Evolutionary conservation across 2,888 invertebrate genomes (phyloP), one percentile per base, ranked within the genome.

Genomic region (Drosophila siamana): DNA sequence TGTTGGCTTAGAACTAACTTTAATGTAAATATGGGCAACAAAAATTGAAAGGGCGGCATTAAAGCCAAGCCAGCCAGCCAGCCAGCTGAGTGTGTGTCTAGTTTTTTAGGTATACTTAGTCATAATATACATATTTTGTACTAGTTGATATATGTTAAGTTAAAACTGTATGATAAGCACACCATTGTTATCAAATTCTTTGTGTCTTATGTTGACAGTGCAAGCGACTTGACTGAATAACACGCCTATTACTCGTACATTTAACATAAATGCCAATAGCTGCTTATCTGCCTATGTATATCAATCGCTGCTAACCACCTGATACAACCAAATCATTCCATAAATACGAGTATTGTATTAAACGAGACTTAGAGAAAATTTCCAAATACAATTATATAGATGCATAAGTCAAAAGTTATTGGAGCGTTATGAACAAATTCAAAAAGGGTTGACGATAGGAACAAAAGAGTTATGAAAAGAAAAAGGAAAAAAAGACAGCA

Each of bases 191-290:
- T 74, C 65, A 54, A 74, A 69, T 62, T 60, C 50, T 57, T 65
- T 61, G 76, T 77, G 78, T 77, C 78, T 77, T 77, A 78, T 52
- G 78, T 65, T 67, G 70, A 77, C 62, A 75, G 76, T 76, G 76
- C 70, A 62, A 74, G 76, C 66, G 76, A 76, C 78, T 76, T 55
- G 55, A 55, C 56, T 56, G 56, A 56, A 56, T 38, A 44, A 52
- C 43, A 52, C 43, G 41, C 22, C 41, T 51, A 50, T 51, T 48
- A 33, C 22, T 36, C 52, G 41, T 52, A 30, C 43, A 60, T 52
- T 11, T 28, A 33, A n/a, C 33, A 56, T 54, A 50, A 46, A 52
- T 33, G 55, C 55, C 55, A 61, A 59, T 65, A 75, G 56, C 65
- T 74, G 74, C 69, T 74, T 69, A 44, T 65, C 51, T 54, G 73